Conservation (phyloP, 2,113 vertebrate species). For the Nanorana parkeri region DNA sequence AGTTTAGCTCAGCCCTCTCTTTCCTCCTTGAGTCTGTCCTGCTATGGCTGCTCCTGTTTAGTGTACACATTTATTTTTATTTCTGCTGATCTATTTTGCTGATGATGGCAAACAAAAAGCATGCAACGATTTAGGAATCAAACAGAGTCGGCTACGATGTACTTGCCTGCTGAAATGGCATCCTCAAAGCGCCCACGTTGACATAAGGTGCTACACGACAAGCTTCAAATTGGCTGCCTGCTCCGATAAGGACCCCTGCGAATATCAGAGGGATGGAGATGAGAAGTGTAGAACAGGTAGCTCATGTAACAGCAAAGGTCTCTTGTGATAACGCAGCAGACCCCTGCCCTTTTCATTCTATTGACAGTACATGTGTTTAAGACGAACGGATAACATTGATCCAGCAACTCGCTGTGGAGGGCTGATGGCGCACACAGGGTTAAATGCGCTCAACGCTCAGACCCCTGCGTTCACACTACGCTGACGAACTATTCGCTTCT, state of each 20-base stretch:
- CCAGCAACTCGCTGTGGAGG: neutral
- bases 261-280: constrained; percentile 44
- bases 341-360: neutral
- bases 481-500: too few relatives aligned
- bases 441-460: neutral
- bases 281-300: constrained; percentile 26
- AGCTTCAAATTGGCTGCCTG: constrained; percentile 97
- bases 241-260: constrained; percentile 94
- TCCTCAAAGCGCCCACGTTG: constrained; percentile 95
- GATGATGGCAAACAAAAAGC: neutral
- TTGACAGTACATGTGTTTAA: constrained; percentile 1
- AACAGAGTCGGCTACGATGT: constrained; percentile 48
- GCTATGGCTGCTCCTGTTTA: neutral
- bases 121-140: neutral
- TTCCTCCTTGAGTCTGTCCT: neutral
- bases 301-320: neutral
- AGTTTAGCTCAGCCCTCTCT: neutral
- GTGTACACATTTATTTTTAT: neutral
- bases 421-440: neutral
- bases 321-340: neutral
- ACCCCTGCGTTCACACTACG: too few relatives aligned
- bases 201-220: constrained; percentile 98
- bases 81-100: neutral
- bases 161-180: constrained; percentile 99
- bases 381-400: constrained; percentile 1